phyloP scores from a whole-genome alignment of 2,797 vertebrate species.

The Sebastes jordani region DNA sequence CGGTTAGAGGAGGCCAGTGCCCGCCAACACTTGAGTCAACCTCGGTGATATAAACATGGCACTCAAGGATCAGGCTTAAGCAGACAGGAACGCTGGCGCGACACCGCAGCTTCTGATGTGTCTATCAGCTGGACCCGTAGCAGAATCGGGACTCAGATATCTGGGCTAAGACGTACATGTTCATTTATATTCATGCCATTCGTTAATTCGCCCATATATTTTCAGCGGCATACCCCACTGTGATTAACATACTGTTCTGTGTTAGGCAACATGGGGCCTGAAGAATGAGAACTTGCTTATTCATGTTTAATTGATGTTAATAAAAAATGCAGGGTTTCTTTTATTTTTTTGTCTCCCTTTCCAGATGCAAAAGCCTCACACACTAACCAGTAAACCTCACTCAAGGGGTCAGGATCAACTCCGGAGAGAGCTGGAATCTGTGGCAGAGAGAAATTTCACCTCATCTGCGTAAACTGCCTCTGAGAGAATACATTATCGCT shows the following conservation, averaged over 20 bases:
- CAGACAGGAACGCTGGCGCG: background rate
- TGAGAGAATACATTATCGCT: slow-evolving; percentile 57
- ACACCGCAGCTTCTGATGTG: slow-evolving; percentile 2
- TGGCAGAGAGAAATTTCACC: slow-evolving; percentile 44
- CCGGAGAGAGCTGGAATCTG: slow-evolving; percentile 39
- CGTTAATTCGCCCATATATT: slow-evolving; percentile 61
- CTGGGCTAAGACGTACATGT: slow-evolving; percentile 51
- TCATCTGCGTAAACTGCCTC: slow-evolving; percentile 45
- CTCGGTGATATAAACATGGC: slow-evolving; percentile 31
- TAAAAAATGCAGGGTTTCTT: slow-evolving; percentile 66
- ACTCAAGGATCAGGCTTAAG: slow-evolving; percentile 9
- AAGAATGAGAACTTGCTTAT: slow-evolving; percentile 76
- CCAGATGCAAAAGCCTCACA: slow-evolving; percentile 42
- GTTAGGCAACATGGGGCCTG: slow-evolving; percentile 66
- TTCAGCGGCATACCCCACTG: slow-evolving; percentile 30
- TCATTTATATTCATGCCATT: slow-evolving; percentile 65
- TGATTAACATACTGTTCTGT: slow-evolving; percentile 72
- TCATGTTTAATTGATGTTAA: slow-evolving; percentile 80
- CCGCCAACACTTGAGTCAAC: slow-evolving; percentile 45
- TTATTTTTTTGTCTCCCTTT: background rate
- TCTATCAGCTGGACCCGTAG: slow-evolving; percentile 7
- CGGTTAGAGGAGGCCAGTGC: slow-evolving; percentile 26
- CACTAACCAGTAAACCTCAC: slow-evolving; percentile 41
- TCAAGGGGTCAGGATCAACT: slow-evolving; percentile 57
- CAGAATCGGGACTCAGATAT: slow-evolving; percentile 31